Evolutionary conservation across 37 sponge, comb jelly and placozoan genomes (phyloP), one percentile per base, ranked within the genome.

Genomic region (Axinella damicornis): DNA sequence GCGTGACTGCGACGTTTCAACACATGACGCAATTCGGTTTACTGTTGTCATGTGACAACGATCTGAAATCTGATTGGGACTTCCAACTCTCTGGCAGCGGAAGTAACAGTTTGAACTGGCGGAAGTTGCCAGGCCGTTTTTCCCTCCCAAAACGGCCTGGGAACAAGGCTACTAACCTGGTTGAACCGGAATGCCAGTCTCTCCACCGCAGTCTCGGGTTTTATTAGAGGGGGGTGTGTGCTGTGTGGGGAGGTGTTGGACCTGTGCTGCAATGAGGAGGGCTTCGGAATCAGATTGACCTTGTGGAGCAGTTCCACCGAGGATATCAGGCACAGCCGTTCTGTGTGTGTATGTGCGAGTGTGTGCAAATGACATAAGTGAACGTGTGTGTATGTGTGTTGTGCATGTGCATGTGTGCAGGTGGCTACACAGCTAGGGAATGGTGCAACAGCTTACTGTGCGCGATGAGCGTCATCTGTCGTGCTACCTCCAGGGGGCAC

Each of bases 391-490:
- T 46, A 9, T 46, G 46, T 46, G 46, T 46, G 46, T 46, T 46
- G 46, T 46, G 46, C 9, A 9, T 46, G 46, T 46, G 46, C 9
- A 9, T 46, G 46, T 46, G 46, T 46, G 46, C 9, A 59, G 53
- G 76, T 9, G 69, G 1, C 15, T 41, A 12, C 9, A 21, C 5
- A 71, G 46, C 38, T 37, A 71, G 34, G 53, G 19, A 39, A 12
- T 69, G 16, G 65, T 53, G 27, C n/a, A n/a, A n/a, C n/a, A 12
- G 65, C 87, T 39, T 35, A 87, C 93, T 85, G 53, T 98, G 98
- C 35, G 92, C 99, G 32, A 95, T 89, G 56, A 99, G 90, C 22
- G 97, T 99, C 41, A 99, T 90, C 71, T 99, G 99, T 56, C 97
- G 74, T 13, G 97, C 99, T n/a, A 95, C 65, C 54, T 99, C 99